Base-by-base conservation (phyloP, 2,113 vertebrate species). In the Ammodytes dubius region DNA sequence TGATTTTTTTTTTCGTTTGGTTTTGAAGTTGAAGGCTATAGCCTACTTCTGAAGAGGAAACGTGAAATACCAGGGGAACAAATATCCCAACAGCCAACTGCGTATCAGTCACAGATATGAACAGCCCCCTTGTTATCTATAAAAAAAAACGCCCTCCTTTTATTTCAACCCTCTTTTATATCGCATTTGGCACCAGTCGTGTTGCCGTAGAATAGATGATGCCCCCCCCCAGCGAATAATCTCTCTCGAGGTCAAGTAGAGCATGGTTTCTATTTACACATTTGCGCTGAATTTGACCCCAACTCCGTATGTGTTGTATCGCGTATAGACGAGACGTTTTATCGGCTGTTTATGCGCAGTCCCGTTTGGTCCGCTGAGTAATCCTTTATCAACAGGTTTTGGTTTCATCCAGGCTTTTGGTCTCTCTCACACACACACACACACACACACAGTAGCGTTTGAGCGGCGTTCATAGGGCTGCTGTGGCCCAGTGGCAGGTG, bases 181-280 rank as follows among this genome's bases (percentile, higher is more conserved):
- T 70, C 91, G 77, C 89, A 90, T 95, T 95, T 94, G 94, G 93
- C 87, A 92, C 90, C 89, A 91, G 82, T 93, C 92, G 87, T 86
- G 86, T 90, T 92, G 93, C 89, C 27, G 27, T 27, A 27, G 27
- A 27, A 27, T 27, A 27, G 27, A 27, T 93, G 81, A 87, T 93
- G 92, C 77, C 92, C 90, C 19, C 49, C 14, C 92, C 87, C 91
- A 86, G 87, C 74, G 85, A 91, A 95, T 95, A 94, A 95, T 91
- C 91, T 81, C 93, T 81, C 93, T 84, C 90, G 91, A 91, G 92
- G 92, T 95, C 94, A 91, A 84, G 89, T 93, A 87, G 83, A 92
- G 86, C 88, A 64, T 27, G 90, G 91, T 92, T 84, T 95, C 91
- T 89, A 57, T 92, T 94, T 93, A 85, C 92, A 87, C 87, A 73